Conservation (phyloP, 2,888 invertebrate species). For the Orthosia gracilis region DNA sequence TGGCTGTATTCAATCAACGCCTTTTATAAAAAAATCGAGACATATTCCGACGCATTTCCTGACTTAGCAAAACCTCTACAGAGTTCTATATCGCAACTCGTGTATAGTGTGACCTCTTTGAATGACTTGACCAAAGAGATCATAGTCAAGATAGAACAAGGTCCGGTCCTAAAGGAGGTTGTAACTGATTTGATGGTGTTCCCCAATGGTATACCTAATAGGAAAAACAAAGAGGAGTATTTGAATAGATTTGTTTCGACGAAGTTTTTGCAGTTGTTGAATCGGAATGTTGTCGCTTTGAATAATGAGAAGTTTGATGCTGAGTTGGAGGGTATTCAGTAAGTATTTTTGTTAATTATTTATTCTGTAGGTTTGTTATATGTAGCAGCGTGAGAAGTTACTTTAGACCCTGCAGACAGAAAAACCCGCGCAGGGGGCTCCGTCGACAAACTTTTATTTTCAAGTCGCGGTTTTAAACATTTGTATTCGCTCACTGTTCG, state of each 20-base stretch:
- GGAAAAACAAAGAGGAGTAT: constrained; percentile 74
- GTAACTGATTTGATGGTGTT: constrained; percentile 89
- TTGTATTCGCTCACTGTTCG: no score
- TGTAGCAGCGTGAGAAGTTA: no score
- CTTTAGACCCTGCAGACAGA: no score
- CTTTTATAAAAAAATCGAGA: constrained; percentile 91
- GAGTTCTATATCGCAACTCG: constrained; percentile 93
- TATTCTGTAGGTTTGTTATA: not conserved
- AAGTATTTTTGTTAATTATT: constrained; percentile 67
- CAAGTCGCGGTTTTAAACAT: no score
- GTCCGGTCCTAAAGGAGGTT: constrained; percentile 72
- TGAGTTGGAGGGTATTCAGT: constrained; percentile 89
- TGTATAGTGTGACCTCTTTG: constrained; percentile 92
- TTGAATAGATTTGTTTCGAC: constrained; percentile 86
- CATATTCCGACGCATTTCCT: constrained; percentile 93
- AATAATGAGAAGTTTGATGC: constrained; percentile 70
- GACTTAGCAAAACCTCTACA: constrained; percentile 95
- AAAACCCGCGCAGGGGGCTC: no score
- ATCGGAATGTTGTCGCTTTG: constrained; percentile 69
- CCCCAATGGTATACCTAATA: constrained; percentile 80
- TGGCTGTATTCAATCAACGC: constrained; percentile 90
- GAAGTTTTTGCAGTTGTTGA: constrained; percentile 81
- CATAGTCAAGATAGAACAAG: constrained; percentile 80
- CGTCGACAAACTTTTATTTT: no score
- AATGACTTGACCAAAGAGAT: constrained; percentile 89